Evolutionary conservation across 1,140 invertebrate genomes (phyloP), one percentile per base, ranked within the genome.

Genomic region (Araneus ventricosus): DNA sequence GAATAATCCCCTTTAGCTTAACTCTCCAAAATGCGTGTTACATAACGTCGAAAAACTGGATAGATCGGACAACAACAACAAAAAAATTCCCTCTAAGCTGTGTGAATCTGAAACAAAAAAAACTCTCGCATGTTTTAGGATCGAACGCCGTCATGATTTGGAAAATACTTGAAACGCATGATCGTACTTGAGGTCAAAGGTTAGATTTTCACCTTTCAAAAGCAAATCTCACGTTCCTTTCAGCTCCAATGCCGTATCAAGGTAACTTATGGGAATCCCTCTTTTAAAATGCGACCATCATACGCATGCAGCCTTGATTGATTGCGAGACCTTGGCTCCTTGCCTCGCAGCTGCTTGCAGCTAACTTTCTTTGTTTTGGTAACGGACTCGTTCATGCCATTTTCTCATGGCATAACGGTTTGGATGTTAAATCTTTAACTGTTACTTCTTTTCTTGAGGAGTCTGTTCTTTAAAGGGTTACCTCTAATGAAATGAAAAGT

Each of bases 121-220:
- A 17, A 41, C 45, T 34, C n/a, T 84, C 8, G n/a, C 45, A 52
- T n/a, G 80, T 8, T 52, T 52, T 41, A 14, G 27, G 45, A 30
- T 84, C 52, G 85, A 52, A n/a, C n/a, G 27, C 80, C 1, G 80
- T 57, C 6, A 84, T 57, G 80, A 84, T 84, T 82, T 37, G 39
- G 52, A 52, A 84, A 24, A 63, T 57, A 20, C 6, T n/a, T n/a
- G n/a, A n/a, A 27, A 37, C 30, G 57, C 85, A 87, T 87, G 85
- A 87, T 63, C 45, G 45, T 39, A 57, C 59, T 20, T 22, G 57
- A 45, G 85, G 34, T 87, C 52, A 87, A 17, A 87, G 85, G 85
- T 87, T 84, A 84, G 80, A 57, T 84, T 84, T 84, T 84, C 41
- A 84, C 85, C 85, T 87, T 87, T 63, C 85, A 34, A 61, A 87